These are phyloP conservation scores for Drosophila kepulauana DNA, from an alignment of 1,140 invertebrate genomes.

Conservation along the genomic window DNA sequence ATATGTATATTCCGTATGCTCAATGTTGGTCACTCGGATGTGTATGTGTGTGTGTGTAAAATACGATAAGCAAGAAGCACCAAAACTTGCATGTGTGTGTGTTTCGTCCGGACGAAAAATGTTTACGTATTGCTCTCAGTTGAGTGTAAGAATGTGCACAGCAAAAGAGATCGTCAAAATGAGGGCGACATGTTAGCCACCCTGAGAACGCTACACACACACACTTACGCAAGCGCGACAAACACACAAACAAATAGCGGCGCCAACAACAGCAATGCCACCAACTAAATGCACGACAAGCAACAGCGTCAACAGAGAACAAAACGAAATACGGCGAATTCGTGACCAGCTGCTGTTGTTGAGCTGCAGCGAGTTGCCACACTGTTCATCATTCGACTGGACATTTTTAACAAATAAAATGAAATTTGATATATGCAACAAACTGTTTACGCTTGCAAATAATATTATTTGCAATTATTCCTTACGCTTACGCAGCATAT, in stretches of 20 bases:
- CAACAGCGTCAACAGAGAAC: background rate
- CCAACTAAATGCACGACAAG: no score
- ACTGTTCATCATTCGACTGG: no score
- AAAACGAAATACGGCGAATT: constrained; percentile 37
- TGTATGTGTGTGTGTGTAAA: background rate
- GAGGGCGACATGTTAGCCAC: constrained; percentile 9
- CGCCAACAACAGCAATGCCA: background rate
- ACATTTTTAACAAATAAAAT: background rate
- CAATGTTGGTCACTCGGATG: background rate
- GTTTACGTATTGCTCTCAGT: background rate
- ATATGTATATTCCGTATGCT: background rate
- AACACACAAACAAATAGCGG: background rate
- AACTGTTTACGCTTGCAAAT: background rate
- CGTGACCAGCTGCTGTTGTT: constrained; percentile 1
- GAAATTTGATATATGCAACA: background rate
- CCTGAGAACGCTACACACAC: constrained; percentile 23
- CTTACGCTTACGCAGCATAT: background rate
- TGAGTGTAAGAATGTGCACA: background rate
- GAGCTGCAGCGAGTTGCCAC: constrained; percentile 20
- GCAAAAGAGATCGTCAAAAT: constrained; percentile 9
- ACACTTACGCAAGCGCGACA: constrained; percentile 24
- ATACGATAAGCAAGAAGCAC: background rate
- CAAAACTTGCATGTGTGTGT: background rate
- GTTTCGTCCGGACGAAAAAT: background rate
- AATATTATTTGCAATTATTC: background rate